Evolutionary conservation across 2,113 vertebrate species (phyloP).

Genomic region (Orthochromis indermauri): DNA sequence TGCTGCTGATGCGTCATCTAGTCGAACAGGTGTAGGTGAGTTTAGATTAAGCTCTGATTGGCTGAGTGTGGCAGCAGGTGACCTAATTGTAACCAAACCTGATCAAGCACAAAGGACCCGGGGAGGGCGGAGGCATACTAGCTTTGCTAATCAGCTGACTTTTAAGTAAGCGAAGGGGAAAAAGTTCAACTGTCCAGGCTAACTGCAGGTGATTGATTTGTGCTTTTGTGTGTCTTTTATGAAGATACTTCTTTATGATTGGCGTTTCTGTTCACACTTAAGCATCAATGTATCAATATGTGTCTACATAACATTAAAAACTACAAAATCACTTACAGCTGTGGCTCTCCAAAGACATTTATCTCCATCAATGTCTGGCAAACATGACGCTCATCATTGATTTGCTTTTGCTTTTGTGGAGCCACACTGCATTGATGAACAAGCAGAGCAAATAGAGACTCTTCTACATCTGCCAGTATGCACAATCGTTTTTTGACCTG

Average conservation of each 20-base stretch:
- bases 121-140: background rate
- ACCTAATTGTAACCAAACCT: background rate
- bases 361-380: background rate
- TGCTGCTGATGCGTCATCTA: background rate
- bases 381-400: background rate
- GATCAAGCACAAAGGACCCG: background rate
- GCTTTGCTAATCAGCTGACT: background rate
- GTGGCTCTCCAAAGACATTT: background rate
- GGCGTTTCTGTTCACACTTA: background rate
- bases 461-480: background rate
- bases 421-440: background rate
- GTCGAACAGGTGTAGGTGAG: background rate
- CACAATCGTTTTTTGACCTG: background rate
- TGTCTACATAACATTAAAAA: background rate
- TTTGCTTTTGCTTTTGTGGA: background rate
- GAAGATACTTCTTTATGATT: background rate
- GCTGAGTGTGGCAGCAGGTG: background rate
- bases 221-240: background rate
- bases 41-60: background rate
- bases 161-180: background rate
- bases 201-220: background rate
- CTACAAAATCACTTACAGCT: background rate
- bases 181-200: background rate
- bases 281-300: background rate
- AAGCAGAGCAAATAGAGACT: background rate